A percentile compares a stretch with the other conserved stretches of the same genome.
phyloP scores from a whole-genome alignment of 1,140 invertebrate species.

The Caenorhabditis briggsae region DNA sequence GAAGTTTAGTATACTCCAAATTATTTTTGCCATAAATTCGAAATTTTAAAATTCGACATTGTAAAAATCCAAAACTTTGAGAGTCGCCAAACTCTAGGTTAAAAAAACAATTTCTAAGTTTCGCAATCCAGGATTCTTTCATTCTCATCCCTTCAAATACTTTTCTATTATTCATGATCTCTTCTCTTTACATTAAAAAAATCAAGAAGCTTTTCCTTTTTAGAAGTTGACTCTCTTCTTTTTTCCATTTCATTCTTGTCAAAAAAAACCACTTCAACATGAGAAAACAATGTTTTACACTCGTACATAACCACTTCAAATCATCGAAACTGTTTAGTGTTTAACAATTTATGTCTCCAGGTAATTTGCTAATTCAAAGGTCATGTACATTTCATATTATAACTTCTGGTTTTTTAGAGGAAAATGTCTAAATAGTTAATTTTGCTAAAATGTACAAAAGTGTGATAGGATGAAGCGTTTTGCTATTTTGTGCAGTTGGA shows the following conservation, averaged over 20 bases:
- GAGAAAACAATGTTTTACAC: not conserved
- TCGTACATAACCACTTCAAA: not conserved
- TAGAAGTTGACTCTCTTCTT: not conserved
- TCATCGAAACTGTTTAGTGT: conserved; percentile 10
- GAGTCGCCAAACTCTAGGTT: too few relatives aligned
- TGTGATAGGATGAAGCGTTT: not conserved
- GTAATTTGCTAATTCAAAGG: not conserved
- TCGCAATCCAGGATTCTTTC: not conserved
- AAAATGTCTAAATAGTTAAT: not conserved
- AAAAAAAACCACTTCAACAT: conserved; percentile 8
- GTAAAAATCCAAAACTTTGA: not conserved
- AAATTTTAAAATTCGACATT: too few relatives aligned
- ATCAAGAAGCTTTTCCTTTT: conserved; percentile 3
- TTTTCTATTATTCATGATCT: not conserved
- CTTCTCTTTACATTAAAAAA: not conserved
- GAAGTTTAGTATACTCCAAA: too few relatives aligned
- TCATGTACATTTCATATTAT: not conserved
- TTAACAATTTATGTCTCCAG: conserved; percentile 4
- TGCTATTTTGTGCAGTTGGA: too few relatives aligned
- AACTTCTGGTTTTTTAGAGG: not conserved
- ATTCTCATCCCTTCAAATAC: not conserved
- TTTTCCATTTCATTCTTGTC: too few relatives aligned
- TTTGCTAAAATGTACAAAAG: not conserved
- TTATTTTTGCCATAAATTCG: too few relatives aligned
- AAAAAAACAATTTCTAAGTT: too few relatives aligned